A percentile compares a stretch with the other conserved stretches of the same genome.
Conservation (phyloP, 2,113 vertebrate species). For the Solea senegalensis region DNA sequence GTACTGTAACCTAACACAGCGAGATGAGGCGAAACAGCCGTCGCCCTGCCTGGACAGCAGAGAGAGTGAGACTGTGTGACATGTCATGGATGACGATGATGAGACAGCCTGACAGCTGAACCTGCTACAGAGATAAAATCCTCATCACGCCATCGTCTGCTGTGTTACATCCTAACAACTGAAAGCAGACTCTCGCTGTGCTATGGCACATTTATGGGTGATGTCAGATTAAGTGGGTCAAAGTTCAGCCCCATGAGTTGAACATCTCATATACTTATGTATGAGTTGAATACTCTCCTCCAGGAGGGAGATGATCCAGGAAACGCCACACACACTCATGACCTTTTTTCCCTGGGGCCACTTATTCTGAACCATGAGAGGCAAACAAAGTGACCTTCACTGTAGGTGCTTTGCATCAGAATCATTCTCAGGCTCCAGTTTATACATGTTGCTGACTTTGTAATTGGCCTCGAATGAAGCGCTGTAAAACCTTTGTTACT, state of each 20-base stretch:
- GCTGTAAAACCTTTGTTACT: not conserved
- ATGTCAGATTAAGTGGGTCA: constrained; percentile 3
- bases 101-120: constrained; percentile 11
- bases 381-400: constrained; percentile 10
- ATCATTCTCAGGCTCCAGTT: not conserved
- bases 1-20: not conserved
- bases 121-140: constrained; percentile 11
- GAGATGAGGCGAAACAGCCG: not conserved
- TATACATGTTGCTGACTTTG: not conserved
- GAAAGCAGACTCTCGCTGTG: not conserved
- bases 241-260: not conserved
- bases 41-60: not conserved
- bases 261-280: not conserved
- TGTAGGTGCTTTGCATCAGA: not conserved
- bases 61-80: constrained; percentile 5
- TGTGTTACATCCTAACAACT: constrained; percentile 13
- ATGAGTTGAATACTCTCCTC: not conserved
- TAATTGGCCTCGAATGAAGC: not conserved
- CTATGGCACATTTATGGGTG: not conserved
- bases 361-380: not conserved
- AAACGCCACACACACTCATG: constrained; percentile 18
- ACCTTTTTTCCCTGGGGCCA: not conserved
- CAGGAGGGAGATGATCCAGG: constrained; percentile 38
- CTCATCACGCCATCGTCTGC: constrained; percentile 22
- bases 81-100: not conserved